These are phyloP conservation scores for Drosophila kanekoi DNA, from an alignment of 2,888 invertebrate genomes.

Conservation along the genomic window DNA sequence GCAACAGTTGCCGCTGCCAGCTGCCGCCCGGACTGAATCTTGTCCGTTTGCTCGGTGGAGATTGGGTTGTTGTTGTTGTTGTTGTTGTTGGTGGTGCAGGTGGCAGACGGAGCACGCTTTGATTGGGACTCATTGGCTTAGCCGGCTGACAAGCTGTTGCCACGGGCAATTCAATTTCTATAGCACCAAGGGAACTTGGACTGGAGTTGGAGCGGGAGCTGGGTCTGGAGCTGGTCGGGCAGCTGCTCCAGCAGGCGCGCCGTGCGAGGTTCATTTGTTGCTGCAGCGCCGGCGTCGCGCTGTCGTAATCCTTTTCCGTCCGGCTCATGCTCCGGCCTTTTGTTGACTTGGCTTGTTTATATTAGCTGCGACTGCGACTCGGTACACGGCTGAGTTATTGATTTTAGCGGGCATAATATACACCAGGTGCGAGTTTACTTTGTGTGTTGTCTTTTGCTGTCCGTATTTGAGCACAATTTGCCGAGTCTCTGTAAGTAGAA, in stretches of 20 bases:
- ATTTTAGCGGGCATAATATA: constrained; percentile 61
- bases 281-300: constrained; percentile 86
- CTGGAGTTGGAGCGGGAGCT: constrained; percentile 3
- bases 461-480: constrained; percentile 26
- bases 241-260: constrained; percentile 88
- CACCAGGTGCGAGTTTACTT: constrained; percentile 17
- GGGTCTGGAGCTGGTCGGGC: constrained; percentile 4
- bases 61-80: constrained; percentile 12
- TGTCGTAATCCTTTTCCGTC: constrained; percentile 75
- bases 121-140: constrained; percentile 41
- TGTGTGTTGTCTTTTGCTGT: constrained; percentile 28
- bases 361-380: constrained; percentile 41
- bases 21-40: constrained; percentile 11
- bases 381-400: constrained; percentile 46
- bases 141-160: constrained; percentile 39
- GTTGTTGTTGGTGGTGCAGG: constrained; percentile 52
- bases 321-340: constrained; percentile 34
- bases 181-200: constrained; percentile 68
- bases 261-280: constrained; percentile 90
- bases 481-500: constrained; percentile 60
- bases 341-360: constrained; percentile 47
- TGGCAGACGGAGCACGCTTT: constrained; percentile 32
- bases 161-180: constrained; percentile 34
- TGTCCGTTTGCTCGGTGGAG: constrained; percentile 1
- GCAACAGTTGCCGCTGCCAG: constrained; percentile 41